Percentiles rank a stretch among this genome's conserved stretches.
Conservation (phyloP, 2,113 vertebrate genomes). For the Rhinoderma darwinii region DNA sequence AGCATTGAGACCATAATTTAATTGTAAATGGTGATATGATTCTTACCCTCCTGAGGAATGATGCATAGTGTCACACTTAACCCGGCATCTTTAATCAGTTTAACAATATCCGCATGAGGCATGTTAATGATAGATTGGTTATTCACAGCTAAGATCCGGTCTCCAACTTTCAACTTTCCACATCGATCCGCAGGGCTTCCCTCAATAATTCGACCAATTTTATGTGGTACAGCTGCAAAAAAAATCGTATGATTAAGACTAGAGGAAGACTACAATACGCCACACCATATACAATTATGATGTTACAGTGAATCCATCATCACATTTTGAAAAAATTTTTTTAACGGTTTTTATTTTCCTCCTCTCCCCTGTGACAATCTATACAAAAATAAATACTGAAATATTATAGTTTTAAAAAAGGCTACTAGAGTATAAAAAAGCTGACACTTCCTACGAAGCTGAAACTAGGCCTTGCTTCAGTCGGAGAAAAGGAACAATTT, state of each 20-base stretch:
- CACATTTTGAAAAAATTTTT: too few relatives aligned
- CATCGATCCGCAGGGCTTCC: conserved; percentile 96
- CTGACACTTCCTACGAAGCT: too few relatives aligned
- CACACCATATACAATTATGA: too few relatives aligned
- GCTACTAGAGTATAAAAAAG: too few relatives aligned
- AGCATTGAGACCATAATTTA: background rate
- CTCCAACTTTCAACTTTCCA: conserved; percentile 94
- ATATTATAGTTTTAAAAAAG: too few relatives aligned
- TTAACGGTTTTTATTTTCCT: too few relatives aligned
- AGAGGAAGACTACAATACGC: too few relatives aligned
- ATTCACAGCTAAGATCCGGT: conserved; percentile 97
- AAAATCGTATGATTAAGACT: conserved; percentile 45
- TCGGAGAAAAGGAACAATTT: too few relatives aligned
- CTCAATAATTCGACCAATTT: conserved; percentile 98
- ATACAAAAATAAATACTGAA: too few relatives aligned
- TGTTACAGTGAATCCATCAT: too few relatives aligned
- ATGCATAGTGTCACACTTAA: conserved; percentile 95
- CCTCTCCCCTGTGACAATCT: too few relatives aligned
- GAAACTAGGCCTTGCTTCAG: too few relatives aligned
- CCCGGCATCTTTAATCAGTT: conserved; percentile 98
- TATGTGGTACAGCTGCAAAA: conserved; percentile 90
- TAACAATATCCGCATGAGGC: conserved; percentile 98
- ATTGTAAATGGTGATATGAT: conserved; percentile 34
- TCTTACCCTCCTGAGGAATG: conserved; percentile 96
- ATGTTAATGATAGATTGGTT: conserved; percentile 95